Conservation (phyloP, 2,113 vertebrate species). For the Acrocephalus arundinaceus region DNA sequence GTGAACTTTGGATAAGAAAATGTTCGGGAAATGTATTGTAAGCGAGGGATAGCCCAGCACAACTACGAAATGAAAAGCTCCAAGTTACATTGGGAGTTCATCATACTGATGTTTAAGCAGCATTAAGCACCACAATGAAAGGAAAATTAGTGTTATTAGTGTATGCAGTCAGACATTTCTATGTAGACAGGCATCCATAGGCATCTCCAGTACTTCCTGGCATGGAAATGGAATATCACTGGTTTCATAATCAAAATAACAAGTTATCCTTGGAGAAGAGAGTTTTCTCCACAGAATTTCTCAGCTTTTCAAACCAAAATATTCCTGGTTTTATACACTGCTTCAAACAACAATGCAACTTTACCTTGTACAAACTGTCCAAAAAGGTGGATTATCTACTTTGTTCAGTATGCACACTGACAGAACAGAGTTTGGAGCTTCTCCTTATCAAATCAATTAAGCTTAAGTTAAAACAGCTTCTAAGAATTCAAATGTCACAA, state of each 20-base stretch:
- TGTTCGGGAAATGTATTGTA: neutral
- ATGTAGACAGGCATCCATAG: neutral
- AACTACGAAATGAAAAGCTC: neutral
- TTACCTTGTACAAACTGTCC: neutral
- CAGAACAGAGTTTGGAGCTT: neutral
- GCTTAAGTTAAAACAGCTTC: neutral
- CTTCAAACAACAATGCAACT: neutral
- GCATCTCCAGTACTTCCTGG: neutral
- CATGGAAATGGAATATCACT: neutral
- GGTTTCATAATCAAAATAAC: neutral
- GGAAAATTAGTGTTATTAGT: conserved; percentile 52
- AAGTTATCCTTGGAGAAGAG: neutral
- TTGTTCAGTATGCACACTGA: neutral
- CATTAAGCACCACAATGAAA: conserved; percentile 35
- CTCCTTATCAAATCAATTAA: neutral
- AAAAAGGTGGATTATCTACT: neutral
- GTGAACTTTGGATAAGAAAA: neutral
- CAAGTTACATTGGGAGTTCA: neutral
- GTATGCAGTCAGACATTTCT: neutral
- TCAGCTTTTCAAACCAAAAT: conserved; percentile 23
- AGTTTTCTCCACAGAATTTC: neutral
- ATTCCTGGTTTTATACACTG: neutral
- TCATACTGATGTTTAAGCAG: conserved; percentile 4
- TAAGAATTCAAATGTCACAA: neutral
- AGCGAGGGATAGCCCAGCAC: neutral